Evolutionary conservation across 2,797 vertebrate species (phyloP), one percentile per base, ranked within the genome.

Genomic region (Mionectes olivaceus): DNA sequence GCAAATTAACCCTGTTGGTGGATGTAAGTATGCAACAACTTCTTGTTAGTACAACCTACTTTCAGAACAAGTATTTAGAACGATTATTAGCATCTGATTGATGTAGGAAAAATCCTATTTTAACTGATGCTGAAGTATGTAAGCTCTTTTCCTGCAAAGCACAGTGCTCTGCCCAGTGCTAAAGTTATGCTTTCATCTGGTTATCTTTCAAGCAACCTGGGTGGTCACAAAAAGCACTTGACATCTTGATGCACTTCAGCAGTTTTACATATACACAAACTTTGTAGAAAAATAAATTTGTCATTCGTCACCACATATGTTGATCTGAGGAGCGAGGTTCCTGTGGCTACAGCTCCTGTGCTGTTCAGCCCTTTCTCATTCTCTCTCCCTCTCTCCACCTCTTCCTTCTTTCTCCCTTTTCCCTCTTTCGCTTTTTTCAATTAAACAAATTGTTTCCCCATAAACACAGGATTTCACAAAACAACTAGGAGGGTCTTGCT

Each of bases 221-320:
- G 99, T 99, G 99, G 99, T 98, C 99, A 98, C 98, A 98, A 98
- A 99, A 99, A 99, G 99, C 98, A 99, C 99, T 99, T 99, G 99
- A 99, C 99, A 99, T 99, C 99, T 99, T 99, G 99, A 99, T 99
- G 99, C 99, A 99, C 99, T 99, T 99, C 99, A 99, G 99, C 99
- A 99, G 99, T 99, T 99, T 99, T 99, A 99, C 99, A 99, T 99
- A 99, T 99, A 99, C 98, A 99, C 99, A 99, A 99, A 98, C 99
- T 99, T 99, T 98, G 99, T 99, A 99, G 99, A 99, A 99, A 99
- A 99, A 99, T 99, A 99, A 99, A 99, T 99, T 99, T 99, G 99
- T 99, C 99, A 99, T 99, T 99, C 98, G 97, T 99, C 99, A 99
- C 99, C 98, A 99, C 99, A 99, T 99, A 99, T 99, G 99, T 98